Evolutionary conservation across 2,797 vertebrate genomes (phyloP).

Genomic region (Mus spretus): DNA sequence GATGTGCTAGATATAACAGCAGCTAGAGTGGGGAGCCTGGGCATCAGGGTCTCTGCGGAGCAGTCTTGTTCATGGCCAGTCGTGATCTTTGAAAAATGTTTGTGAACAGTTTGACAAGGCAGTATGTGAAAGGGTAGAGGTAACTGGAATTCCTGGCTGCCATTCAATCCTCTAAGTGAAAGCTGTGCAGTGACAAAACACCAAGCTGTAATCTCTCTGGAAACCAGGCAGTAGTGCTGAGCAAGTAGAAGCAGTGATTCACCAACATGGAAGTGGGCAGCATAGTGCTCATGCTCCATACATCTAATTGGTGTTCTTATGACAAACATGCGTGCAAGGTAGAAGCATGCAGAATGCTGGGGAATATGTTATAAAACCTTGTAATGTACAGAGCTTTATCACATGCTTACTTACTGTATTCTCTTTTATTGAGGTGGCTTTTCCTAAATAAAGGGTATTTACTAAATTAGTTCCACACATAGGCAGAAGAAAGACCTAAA

Average conservation of each 20-base stretch:
- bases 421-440: neutral
- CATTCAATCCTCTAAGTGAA: constrained; percentile 10
- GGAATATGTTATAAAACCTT: constrained; percentile 7
- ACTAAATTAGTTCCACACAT: neutral
- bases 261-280: neutral
- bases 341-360: neutral
- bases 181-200: constrained; percentile 44
- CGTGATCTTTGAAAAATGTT: constrained; percentile 69
- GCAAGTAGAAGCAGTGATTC: neutral
- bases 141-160: constrained; percentile 53
- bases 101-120: constrained; percentile 69
- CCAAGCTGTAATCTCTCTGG: constrained; percentile 27
- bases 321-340: neutral
- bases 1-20: neutral
- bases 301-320: neutral
- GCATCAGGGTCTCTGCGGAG: constrained; percentile 29
- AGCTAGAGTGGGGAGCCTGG: constrained; percentile 19
- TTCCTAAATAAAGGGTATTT: constrained; percentile 35
- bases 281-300: neutral
- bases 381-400: neutral
- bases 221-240: constrained; percentile 34
- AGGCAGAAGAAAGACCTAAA: neutral
- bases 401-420: neutral
- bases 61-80: constrained; percentile 33
- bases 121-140: constrained; percentile 61